These are phyloP conservation scores for Protaetia brevitarsis DNA, from an alignment of 1,140 invertebrate genomes.

Conservation along the genomic window DNA sequence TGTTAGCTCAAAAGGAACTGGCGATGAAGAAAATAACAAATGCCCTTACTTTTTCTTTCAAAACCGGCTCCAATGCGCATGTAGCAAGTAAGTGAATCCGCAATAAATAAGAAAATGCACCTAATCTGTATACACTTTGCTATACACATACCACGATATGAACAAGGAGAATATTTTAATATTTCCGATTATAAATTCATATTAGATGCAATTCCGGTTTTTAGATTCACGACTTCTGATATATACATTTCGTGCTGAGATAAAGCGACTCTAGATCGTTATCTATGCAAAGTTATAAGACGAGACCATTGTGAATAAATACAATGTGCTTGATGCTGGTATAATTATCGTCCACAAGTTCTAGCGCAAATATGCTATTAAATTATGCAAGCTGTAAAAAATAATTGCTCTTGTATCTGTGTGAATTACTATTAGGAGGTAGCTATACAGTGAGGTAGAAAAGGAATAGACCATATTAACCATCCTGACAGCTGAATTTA, in stretches of 20 bases:
- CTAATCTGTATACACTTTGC: too few relatives aligned
- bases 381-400: neutral
- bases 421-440: too few relatives aligned
- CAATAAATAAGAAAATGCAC: too few relatives aligned
- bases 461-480: too few relatives aligned
- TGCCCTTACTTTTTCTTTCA: too few relatives aligned
- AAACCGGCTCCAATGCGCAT: too few relatives aligned
- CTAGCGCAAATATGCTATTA: neutral
- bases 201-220: neutral
- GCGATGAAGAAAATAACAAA: too few relatives aligned
- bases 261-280: neutral
- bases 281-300: neutral
- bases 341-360: neutral
- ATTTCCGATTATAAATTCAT: neutral
- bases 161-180: neutral
- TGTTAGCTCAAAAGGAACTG: too few relatives aligned
- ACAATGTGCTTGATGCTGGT: neutral
- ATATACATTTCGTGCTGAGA: neutral
- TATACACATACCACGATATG: too few relatives aligned
- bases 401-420: neutral
- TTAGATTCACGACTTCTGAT: neutral
- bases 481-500: too few relatives aligned
- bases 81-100: too few relatives aligned
- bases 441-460: too few relatives aligned
- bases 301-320: neutral